Base-by-base conservation (phyloP, 2,888 invertebrate species). In the Mactromeris polynyma region DNA sequence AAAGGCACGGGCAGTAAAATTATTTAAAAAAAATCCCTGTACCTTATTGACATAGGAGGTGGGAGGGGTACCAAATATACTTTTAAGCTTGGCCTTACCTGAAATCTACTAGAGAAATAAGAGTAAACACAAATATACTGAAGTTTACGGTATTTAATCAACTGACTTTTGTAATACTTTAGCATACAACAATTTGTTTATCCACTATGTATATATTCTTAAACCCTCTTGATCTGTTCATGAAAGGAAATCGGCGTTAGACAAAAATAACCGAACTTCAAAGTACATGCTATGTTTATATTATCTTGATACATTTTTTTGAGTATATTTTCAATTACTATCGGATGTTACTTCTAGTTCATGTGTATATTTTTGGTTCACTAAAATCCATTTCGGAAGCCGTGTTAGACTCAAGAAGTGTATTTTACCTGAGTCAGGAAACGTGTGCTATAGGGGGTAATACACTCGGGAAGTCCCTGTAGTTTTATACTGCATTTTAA, bases 401-500 rank as follows among this genome's bases (percentile, higher is more conserved):
- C 2, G 33, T 73, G 17, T 36, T 33, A 33, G 36, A 17, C 73
- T 73, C 73, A 36, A 4, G 31, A 73, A 33, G 17, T 36, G 33
- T 36, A 73, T 11, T 73, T 73, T 73, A 73, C 73, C 73, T 73
- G 73, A 73, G 36, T 73, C 36, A 73, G 31, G 73, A 73, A 36
- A 73, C 33, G 73, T 73, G 31, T 73, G 33, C 31, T 33, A 26
- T 73, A 73, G 73, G 73, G 73, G 73, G 36, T 73, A 73, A 73
- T 73, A 73, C 33, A 73, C 73, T 73, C 73, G 73, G 73, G 36
- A 73, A 73, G 33, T 73, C 73, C 73, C 73, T 36, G 73, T 73
- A 36, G 73, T 73, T 73, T 73, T 73, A 73, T 73, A 19, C 17
- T 33, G 73, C 73, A 73, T 73, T 36, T 73, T 36, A 73, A 73